Base-by-base conservation (phyloP, 2,888 invertebrate genomes). In the Metopia argyrocephala region DNA sequence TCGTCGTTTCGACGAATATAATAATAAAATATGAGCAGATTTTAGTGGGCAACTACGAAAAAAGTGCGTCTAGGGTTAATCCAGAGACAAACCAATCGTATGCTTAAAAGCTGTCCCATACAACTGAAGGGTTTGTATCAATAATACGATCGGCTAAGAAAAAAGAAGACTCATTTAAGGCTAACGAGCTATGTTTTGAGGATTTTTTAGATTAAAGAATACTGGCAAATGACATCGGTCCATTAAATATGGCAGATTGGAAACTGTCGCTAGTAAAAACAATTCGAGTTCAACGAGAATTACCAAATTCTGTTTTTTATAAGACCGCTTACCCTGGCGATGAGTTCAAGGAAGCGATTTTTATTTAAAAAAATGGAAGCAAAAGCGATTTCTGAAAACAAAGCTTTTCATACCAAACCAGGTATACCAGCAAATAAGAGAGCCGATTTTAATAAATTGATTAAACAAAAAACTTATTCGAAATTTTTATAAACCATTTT, bases 261-360 rank as follows among this genome's bases (percentile, higher is more conserved):
- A 78, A 78, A 68, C 23, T 82, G 23, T 81, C 75, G 20, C 25
- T 70, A 28, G 71, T 75, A 15, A 78, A 73, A 64, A 64, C 64
- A 12, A 6, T 73, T 27, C n/a, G 28, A 64, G 73, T 73, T 54
- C 28, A 64, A 21, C 12, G 31, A 50, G 50, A 74, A 69, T 64
- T 66, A 73, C 73, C 73, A 50, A 73, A 50, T 15, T 76, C 54
- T 31, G 68, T 79, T 71, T 76, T 73, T 64, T 65, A 56, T 56
- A 74, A 65, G 46, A 48, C n/a, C 18, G n/a, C 50, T 15, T 74
- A 74, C 48, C 21, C 25, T 38, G 62, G 62, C 5, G 38, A 75
- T 21, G 20, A 64, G 6, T 64, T 73, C 45, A 54, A 61, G 31
- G 73, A 64, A 23, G 73, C 56, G 27, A 54, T n/a, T 27, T 27